Percentiles rank a stretch among this genome's conserved stretches.
phyloP scores from a whole-genome alignment of 2,113 vertebrate genomes.

The Colinus virginianus region DNA sequence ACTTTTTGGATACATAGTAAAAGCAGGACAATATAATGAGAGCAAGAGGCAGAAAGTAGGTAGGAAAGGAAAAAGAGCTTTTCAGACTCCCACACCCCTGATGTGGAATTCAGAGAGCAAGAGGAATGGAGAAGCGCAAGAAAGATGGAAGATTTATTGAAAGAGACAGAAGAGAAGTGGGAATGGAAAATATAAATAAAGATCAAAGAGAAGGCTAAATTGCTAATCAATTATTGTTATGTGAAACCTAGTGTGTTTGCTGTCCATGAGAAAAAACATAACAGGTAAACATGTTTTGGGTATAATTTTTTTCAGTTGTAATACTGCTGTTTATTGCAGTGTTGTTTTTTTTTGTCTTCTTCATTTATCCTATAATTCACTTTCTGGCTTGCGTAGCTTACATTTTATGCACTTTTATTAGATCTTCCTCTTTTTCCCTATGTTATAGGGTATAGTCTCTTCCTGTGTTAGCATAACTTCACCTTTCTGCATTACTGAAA shows the following conservation, averaged over 20 bases:
- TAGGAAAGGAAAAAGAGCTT: not conserved
- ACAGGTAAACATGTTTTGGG: not conserved
- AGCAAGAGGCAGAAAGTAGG: not conserved
- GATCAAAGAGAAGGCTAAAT: not conserved
- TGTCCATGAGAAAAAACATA: not conserved
- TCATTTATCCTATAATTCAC: not conserved
- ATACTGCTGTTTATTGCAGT: not conserved
- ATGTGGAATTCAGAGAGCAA: not conserved
- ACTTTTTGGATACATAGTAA: not conserved
- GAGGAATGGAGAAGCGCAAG: not conserved
- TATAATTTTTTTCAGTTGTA: not conserved
- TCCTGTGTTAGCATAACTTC: not conserved
- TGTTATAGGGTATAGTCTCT: not conserved
- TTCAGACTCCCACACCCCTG: not conserved
- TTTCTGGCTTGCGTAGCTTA: not conserved
- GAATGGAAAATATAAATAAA: not conserved
- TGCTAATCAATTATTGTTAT: not conserved
- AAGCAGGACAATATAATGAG: not conserved
- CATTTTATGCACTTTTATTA: not conserved
- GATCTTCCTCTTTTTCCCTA: not conserved
- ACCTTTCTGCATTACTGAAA: not conserved
- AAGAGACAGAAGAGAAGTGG: not conserved
- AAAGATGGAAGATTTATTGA: not conserved
- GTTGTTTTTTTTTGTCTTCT: not conserved
- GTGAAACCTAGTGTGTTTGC: not conserved